Evolutionary conservation across 2,113 vertebrate genomes (phyloP).

Genomic region (Geococcyx californianus): DNA sequence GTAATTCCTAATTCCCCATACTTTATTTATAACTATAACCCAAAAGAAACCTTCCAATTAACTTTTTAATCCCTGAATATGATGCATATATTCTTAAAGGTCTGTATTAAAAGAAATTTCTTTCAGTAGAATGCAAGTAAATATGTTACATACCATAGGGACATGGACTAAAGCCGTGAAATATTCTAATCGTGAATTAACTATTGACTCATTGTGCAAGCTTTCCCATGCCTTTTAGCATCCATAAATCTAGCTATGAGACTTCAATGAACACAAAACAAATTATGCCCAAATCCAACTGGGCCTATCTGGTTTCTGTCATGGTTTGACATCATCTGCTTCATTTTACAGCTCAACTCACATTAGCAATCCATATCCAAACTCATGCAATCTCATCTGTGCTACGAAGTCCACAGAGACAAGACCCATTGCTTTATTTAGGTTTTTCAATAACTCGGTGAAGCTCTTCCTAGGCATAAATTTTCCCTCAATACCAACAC

Average conservation of each 20-base stretch:
- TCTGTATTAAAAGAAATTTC: background rate
- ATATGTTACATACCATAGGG: background rate
- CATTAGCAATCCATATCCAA: constrained; percentile 37
- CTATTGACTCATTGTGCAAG: constrained; percentile 36
- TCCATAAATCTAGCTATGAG: constrained; percentile 61
- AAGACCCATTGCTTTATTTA: background rate
- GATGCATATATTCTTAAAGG: background rate
- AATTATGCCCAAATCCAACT: constrained; percentile 56
- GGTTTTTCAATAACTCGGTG: background rate
- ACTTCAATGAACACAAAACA: constrained; percentile 52
- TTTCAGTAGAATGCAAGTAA: background rate
- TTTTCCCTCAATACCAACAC: background rate
- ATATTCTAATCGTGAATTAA: constrained; percentile 56
- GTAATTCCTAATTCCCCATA: background rate
- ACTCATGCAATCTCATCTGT: constrained; percentile 14
- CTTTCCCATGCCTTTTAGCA: constrained; percentile 56
- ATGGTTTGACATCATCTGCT: constrained; percentile 68
- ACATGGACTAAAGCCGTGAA: constrained; percentile 13
- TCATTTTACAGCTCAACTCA: constrained; percentile 33
- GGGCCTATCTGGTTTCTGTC: constrained; percentile 69
- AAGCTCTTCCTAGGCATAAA: background rate
- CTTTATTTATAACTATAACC: background rate
- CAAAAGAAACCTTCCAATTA: background rate
- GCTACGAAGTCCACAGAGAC: background rate
- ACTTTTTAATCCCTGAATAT: background rate